Evolutionary conservation across 2,113 vertebrate genomes (phyloP).

Genomic region (Tringa solitaria): DNA sequence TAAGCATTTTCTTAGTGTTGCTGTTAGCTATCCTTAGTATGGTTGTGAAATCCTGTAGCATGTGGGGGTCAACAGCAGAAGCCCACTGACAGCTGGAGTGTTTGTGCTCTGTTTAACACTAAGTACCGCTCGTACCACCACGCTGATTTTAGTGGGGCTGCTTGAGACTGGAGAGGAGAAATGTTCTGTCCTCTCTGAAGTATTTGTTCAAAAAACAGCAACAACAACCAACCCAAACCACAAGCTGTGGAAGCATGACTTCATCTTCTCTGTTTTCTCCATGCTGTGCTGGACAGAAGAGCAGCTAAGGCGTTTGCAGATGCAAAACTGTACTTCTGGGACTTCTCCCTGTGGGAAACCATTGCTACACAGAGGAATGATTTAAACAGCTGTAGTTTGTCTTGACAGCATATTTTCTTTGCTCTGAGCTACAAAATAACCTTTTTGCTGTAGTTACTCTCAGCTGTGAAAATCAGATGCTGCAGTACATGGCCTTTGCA

Average conservation of each 20-base stretch:
- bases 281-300: conserved; percentile 23
- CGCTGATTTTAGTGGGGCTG: not conserved
- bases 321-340: conserved; percentile 17
- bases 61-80: not conserved
- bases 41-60: not conserved
- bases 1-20: not conserved
- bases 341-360: not conserved
- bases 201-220: not conserved
- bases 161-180: not conserved
- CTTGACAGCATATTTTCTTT: conserved; percentile 44
- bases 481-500: not conserved
- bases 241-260: not conserved
- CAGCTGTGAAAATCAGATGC: conserved; percentile 29
- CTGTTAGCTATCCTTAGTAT: not conserved
- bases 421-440: conserved; percentile 42
- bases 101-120: not conserved
- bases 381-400: conserved; percentile 47
- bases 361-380: conserved; percentile 38
- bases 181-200: not conserved
- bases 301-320: conserved; percentile 13
- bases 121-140: not conserved
- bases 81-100: not conserved
- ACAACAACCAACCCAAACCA: not conserved
- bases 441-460: not conserved
- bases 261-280: not conserved